Percentiles rank a stretch among this genome's conserved stretches.
Evolutionary conservation across 2,797 vertebrate genomes (phyloP).

Genomic region (Scyliorhinus canicula): DNA sequence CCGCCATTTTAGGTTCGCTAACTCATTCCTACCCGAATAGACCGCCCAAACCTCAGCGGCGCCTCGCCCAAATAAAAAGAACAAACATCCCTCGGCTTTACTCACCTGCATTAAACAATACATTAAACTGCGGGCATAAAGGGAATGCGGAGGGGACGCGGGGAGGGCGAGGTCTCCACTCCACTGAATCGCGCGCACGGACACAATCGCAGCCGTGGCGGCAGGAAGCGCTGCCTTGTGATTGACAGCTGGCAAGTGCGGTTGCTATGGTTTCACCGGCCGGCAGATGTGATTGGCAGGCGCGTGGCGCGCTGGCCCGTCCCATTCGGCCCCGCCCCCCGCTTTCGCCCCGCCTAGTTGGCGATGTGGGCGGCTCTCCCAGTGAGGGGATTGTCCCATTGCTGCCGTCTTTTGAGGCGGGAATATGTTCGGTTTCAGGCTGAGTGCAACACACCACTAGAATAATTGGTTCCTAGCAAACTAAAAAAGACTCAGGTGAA

Average conservation of each 20-base stretch:
- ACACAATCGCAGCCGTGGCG: not conserved
- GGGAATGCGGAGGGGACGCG: too few species aligned
- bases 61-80: not conserved
- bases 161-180: not conserved
- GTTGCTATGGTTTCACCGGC: not conserved
- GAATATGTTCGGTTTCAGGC: too few species aligned
- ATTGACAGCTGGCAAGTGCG: not conserved
- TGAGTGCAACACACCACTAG: not conserved
- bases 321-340: not conserved
- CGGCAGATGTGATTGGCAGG: not conserved
- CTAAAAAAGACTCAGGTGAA: not conserved
- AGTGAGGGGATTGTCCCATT: not conserved
- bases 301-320: not conserved
- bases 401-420: not conserved
- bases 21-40: not conserved
- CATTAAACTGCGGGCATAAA: not conserved
- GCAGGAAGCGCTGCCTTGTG: not conserved
- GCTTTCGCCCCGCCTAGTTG: too few species aligned
- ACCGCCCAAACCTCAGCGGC: not conserved
- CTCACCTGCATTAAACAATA: not conserved
- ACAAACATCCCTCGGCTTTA: not conserved
- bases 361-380: not conserved
- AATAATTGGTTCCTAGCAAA: not conserved
- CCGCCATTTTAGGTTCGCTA: slow-evolving; percentile 15
- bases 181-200: not conserved